Percentiles rank a stretch among this genome's conserved stretches.
These are phyloP conservation scores for Caenorhabditis angaria DNA, from an alignment of 2,888 invertebrate species.

Conservation along the genomic window DNA sequence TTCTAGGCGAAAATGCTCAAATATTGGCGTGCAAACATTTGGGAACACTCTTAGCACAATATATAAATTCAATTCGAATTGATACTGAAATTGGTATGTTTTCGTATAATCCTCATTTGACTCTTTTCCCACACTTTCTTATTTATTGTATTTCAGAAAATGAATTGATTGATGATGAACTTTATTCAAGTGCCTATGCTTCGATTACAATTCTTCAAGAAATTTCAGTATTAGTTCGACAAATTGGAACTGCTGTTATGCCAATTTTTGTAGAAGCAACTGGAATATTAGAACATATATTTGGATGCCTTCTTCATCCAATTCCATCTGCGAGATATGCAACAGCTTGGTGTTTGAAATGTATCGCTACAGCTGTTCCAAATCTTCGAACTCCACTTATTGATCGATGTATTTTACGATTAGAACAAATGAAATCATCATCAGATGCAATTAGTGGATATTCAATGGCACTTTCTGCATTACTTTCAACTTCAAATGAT, in stretches of 20 bases:
- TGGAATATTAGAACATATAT: slow-evolving; percentile 81
- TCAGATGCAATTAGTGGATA: slow-evolving; percentile 81
- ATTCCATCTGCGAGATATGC: slow-evolving; percentile 90
- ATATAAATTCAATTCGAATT: slow-evolving; percentile 86
- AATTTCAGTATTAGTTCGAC: slow-evolving; percentile 86
- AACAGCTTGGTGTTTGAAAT: slow-evolving; percentile 88
- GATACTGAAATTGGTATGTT: slow-evolving; percentile 28
- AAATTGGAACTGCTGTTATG: slow-evolving; percentile 92
- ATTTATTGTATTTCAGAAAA: neutral
- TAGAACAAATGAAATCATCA: slow-evolving; percentile 88
- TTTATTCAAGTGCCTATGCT: slow-evolving; percentile 51
- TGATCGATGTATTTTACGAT: slow-evolving; percentile 78
- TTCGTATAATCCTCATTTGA: neutral
- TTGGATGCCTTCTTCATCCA: slow-evolving; percentile 89
- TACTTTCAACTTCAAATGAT: slow-evolving; percentile 82
- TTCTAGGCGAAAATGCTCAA: slow-evolving; percentile 96
- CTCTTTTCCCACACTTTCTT: neutral
- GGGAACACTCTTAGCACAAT: slow-evolving; percentile 87
- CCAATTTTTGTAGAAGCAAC: slow-evolving; percentile 88
- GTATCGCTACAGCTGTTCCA: slow-evolving; percentile 85
- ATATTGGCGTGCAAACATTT: slow-evolving; percentile 90
- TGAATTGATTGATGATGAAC: slow-evolving; percentile 35
- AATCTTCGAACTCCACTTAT: slow-evolving; percentile 91
- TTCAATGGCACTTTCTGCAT: slow-evolving; percentile 90
- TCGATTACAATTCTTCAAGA: slow-evolving; percentile 86